Evolutionary conservation across 2,888 invertebrate species (phyloP), one percentile per base, ranked within the genome.

Genomic region (Hydriomena furcata): DNA sequence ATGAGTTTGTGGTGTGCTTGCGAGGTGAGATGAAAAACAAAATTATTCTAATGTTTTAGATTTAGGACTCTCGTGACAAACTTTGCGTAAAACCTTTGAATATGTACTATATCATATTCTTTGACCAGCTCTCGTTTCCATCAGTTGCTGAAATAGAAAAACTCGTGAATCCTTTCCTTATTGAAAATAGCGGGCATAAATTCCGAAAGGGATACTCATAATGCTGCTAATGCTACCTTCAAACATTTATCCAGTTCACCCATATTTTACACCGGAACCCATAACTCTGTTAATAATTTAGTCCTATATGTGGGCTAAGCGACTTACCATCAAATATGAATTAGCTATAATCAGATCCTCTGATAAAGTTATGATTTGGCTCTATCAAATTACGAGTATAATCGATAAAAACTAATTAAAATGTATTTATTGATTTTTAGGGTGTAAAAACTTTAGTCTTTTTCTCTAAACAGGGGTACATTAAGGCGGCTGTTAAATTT

Each of bases 241-340:
- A 49, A 57, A 50, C 55, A 51, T 49, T 53, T 49, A 54, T 49
- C 46, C 46, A 45, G 52, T 40, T 41, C 47, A 35, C 45, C 37
- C 40, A 52, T 52, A 53, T 53, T 59, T 52, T 57, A 61, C 58
- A 56, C 55, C 38, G 46, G 55, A 46, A 48, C 60, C 61, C 56
- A 58, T 56, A 43, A 25, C 45, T 17, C 36, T 32, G 47, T 71
- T 54, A 72, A 73, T 72, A 73, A 71, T 68, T 65, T 43, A 75
- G 65, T 59, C 57, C 58, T n/a, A n/a, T 63, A 55, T 63, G 56
- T 58, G 62, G 66, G 65, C 61, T 54, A 61, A 54, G 59, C 53
- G 53, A 58, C 60, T 60, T 63, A 58, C 55, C 54, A 73, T 79
- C 68, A 73, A 76, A 71, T 74, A 73, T 78, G 68, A 68, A 79